phyloP scores from a whole-genome alignment of 1,140 invertebrate genomes.

The Pachypeltis micranthus region DNA sequence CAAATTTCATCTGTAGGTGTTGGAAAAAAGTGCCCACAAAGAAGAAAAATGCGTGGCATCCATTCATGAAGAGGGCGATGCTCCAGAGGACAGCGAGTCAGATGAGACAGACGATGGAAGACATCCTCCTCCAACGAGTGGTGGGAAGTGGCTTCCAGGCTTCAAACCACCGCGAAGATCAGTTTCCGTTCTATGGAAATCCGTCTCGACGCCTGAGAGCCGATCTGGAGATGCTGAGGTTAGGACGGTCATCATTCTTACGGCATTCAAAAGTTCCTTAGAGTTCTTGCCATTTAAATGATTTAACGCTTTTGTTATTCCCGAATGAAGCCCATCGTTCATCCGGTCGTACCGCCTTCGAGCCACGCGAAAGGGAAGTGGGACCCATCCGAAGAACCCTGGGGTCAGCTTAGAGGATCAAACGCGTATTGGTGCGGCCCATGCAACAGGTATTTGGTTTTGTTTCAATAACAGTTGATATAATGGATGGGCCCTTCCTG shows the following conservation, averaged over 20 bases:
- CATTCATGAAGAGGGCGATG: constrained; percentile 33
- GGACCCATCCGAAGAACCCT: constrained; percentile 38
- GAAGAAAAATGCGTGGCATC: background rate
- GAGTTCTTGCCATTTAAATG: no score
- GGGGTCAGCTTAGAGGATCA: constrained; percentile 37
- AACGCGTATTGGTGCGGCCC: constrained; percentile 59
- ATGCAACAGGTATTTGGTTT: no score
- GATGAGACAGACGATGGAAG: constrained; percentile 40
- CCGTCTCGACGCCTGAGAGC: constrained; percentile 29
- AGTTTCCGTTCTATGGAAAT: background rate
- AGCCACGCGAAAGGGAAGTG: constrained; percentile 63
- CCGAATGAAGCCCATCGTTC: no score
- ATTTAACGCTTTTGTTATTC: no score
- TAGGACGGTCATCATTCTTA: no score
- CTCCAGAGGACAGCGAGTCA: constrained; percentile 41
- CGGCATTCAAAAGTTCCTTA: no score
- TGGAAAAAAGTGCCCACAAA: background rate
- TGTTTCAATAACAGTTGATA: no score
- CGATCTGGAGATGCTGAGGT: constrained; percentile 59
- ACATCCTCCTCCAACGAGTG: constrained; percentile 36
- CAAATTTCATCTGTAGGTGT: background rate
- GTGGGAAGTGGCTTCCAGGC: constrained; percentile 1
- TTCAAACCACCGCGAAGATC: background rate
- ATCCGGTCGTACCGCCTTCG: constrained; percentile 42
- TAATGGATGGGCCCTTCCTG: no score